Evolutionary conservation across 2,797 vertebrate genomes (phyloP).

Genomic region (Rhadinocentrus ornatus): DNA sequence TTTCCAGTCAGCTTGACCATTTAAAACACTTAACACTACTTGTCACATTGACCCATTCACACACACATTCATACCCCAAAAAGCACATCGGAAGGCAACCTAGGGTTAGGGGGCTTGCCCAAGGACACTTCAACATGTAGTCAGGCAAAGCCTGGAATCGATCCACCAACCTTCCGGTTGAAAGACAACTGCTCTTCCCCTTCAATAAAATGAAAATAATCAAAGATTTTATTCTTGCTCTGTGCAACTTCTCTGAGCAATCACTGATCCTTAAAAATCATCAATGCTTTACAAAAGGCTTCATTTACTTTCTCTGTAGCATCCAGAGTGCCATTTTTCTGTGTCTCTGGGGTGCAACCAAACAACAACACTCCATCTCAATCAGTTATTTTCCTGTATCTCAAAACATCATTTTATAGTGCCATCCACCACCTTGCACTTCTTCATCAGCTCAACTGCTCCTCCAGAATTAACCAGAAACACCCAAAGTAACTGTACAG

Average conservation of each 20-base stretch:
- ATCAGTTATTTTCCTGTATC: slow-evolving; percentile 16
- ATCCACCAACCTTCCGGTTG: too few species aligned
- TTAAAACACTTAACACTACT: too few species aligned
- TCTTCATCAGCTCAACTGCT: slow-evolving; percentile 39
- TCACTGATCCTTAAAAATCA: background rate
- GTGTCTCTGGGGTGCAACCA: slow-evolving; percentile 20
- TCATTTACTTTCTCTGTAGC: slow-evolving; percentile 33
- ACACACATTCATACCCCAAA: too few species aligned
- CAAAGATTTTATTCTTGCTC: slow-evolving; percentile 10
- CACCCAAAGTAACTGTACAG: slow-evolving; percentile 26
- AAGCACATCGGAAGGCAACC: too few species aligned
- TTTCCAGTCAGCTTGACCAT: too few species aligned
- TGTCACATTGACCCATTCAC: too few species aligned
- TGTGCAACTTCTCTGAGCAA: slow-evolving; percentile 14
- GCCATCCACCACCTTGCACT: slow-evolving; percentile 15
- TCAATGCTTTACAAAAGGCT: background rate
- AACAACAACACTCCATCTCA: slow-evolving; percentile 12
- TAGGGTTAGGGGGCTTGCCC: too few species aligned
- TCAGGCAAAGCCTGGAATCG: too few species aligned
- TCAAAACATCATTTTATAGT: slow-evolving; percentile 20
- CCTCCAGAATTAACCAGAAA: slow-evolving; percentile 46
- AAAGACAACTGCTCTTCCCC: slow-evolving; percentile 36
- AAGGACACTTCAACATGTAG: too few species aligned
- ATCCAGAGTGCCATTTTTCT: slow-evolving; percentile 15
- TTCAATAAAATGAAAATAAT: slow-evolving; percentile 33